A percentile compares a stretch with the other conserved stretches of the same genome.
These are phyloP conservation scores for Chrysaora quinquecirrha DNA, from an alignment of 30 jellyfish, hydroid and myxozoan species.

Conservation along the genomic window DNA sequence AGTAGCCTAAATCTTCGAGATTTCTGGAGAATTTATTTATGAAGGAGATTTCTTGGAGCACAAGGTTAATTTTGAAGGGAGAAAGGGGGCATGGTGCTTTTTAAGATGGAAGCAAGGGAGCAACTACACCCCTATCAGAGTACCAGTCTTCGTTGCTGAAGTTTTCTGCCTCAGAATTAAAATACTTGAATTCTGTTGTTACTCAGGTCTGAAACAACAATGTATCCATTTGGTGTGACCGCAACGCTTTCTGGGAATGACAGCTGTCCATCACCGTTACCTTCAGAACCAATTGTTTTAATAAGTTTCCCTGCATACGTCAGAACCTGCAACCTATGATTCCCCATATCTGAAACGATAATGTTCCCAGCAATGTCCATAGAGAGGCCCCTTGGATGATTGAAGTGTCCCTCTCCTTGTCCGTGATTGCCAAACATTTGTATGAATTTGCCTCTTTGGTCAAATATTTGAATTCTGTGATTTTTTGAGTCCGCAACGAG, in stretches of 20 bases:
- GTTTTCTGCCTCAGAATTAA: conserved; percentile 12
- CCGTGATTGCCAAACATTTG: conserved; percentile 94
- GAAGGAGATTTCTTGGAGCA: too few species aligned
- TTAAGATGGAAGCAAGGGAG: too few species aligned
- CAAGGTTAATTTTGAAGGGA: too few species aligned
- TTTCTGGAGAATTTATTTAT: too few species aligned
- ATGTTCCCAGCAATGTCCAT: conserved; percentile 96
- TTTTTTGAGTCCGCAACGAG: conserved; percentile 94
- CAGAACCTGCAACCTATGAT: conserved; percentile 83
- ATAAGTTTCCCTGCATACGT: conserved; percentile 87
- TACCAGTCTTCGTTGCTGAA: too few species aligned
- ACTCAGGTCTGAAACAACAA: conserved; percentile 91
- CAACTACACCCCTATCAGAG: too few species aligned
- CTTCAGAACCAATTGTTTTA: conserved; percentile 91
- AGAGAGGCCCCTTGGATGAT: conserved; percentile 97
- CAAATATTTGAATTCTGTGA: conserved; percentile 95
- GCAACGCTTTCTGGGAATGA: conserved; percentile 98
- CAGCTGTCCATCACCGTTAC: conserved; percentile 96
- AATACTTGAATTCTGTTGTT: conserved; percentile 95
- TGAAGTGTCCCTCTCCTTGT: conserved; percentile 92
- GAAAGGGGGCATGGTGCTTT: too few species aligned
- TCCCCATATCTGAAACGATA: conserved; percentile 97
- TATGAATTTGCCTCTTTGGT: conserved; percentile 89
- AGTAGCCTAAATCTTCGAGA: too few species aligned
- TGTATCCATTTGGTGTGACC: conserved; percentile 95